These are phyloP conservation scores for Paguma larvata DNA, from an alignment of 2,797 vertebrate species.

Conservation along the genomic window DNA sequence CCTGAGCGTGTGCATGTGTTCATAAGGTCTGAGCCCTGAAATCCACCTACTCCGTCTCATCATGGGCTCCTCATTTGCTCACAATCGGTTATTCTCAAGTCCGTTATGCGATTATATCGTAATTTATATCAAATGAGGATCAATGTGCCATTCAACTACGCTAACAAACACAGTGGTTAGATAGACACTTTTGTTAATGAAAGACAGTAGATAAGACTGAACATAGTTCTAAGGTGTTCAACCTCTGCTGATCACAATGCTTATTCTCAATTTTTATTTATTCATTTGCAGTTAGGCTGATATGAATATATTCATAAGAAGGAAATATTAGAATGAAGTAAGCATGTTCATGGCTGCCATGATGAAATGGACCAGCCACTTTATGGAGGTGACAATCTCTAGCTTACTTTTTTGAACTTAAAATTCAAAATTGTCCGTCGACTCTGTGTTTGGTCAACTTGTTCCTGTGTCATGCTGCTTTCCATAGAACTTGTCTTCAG, in stretches of 20 bases:
- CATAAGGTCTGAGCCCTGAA: constrained; percentile 85
- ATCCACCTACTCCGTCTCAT: constrained; percentile 76
- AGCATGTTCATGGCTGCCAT: neutral
- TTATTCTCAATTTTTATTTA: neutral
- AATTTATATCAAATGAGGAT: constrained; percentile 81
- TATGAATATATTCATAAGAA: neutral
- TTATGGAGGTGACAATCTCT: neutral
- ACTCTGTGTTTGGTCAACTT: neutral
- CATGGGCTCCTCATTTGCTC: constrained; percentile 61
- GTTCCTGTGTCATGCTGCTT: neutral
- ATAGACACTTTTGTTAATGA: constrained; percentile 76
- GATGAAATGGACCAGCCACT: neutral
- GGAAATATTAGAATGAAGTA: neutral
- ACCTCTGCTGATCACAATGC: neutral
- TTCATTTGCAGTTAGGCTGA: rapidly evolving
- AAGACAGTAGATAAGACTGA: constrained; percentile 67
- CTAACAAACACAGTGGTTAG: constrained; percentile 75
- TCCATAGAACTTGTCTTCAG: neutral
- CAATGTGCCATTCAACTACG: constrained; percentile 60
- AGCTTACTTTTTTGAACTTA: neutral
- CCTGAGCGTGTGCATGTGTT: constrained; percentile 89
- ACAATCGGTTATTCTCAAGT: constrained; percentile 51
- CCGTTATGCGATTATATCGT: constrained; percentile 69
- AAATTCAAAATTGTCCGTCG: neutral
- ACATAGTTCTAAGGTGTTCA: neutral